Evolutionary conservation across 2,888 invertebrate species (phyloP), one percentile per base, ranked within the genome.

Genomic region (Baronia brevicornis): DNA sequence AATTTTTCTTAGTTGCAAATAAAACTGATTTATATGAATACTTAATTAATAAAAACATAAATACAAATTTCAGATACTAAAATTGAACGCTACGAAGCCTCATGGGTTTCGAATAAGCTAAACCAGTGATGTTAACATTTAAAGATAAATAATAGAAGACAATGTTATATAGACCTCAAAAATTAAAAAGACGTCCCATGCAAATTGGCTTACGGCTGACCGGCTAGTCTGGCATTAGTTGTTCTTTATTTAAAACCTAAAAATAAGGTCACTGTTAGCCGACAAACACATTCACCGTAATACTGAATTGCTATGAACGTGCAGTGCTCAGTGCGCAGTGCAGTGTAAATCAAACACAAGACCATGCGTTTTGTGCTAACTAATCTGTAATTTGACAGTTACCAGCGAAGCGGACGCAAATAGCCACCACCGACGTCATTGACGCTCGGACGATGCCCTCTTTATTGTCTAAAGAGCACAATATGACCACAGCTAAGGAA

Each of bases 311-410:
- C 33, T 41, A 38, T 42, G 23, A 28, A 32, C 28, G 40, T 39
- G 44, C 34, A 47, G 44, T 42, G 36, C 48, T 43, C 36, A 41
- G 35, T 23, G 27, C 41, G 43, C 44, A 46, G 44, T 60, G 39
- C 46, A 36, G 33, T 51, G 42, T 50, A 53, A 51, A 66, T 63
- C 55, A 65, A 45, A 49, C 39, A 48, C 53, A 51, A 54, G 52
- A 52, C 49, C 40, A 28, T 57, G 57, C 59, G 51, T 61, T 56
- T 51, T 47, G 35, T 20, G 28, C 37, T 50, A 55, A 62, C 55
- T 62, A 62, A 68, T 71, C 63, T 65, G 48, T 46, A 53, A 52
- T 63, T 68, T 67, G 71, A 74, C 70, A 64, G 70, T 54, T 56
- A 64, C 60, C 72, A 68, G 66, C 61, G 54, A 63, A 54, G 48